Base-by-base conservation (phyloP, 2,113 vertebrate species). In the Hippocampus abdominalis region DNA sequence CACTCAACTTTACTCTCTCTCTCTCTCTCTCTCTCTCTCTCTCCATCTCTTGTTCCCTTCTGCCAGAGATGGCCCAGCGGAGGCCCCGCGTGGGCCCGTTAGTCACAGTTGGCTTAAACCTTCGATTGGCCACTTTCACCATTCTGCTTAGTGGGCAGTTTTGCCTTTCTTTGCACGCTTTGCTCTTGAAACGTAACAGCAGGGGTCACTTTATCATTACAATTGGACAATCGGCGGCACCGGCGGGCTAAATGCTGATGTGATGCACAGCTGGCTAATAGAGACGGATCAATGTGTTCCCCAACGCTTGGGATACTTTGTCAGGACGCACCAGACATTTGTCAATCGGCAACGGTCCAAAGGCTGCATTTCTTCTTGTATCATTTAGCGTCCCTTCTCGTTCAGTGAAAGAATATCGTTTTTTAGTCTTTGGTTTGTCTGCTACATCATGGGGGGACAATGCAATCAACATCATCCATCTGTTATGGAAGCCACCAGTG, bases 21-120 rank as follows among this genome's bases (percentile, higher is more conserved):
- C 56, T 69, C 77, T 77, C 76, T 40, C 49, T 71, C 74, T 71
- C 69, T 15, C 69, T 46, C 67, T 49, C 63, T 68, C 80, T 81
- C 62, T 85, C 76, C 66, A 62, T 42, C 70, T 72, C 68, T 77
- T 70, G 57, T 69, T 68, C 78, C 81, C 62, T 85, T 77, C 65
- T 68, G 86, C 87, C 83, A 89, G 82, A 73, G 73, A 83, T 59
- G 80, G 73, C 81, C 84, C 81, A 88, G 74, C 71, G 66, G 76
- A 81, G 77, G 60, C 78, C 71, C 73, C 76, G 82, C 65, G 3
- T 84, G 83, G 79, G 71, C 66, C 79, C 72, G 78, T 87, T 88
- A 88, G 81, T 82, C 84, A 82, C 84, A 89, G 86, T 78, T 86
- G 87, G 78, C 82, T 81, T 84, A 88, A 85, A 80, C 82, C 74